phyloP scores from a whole-genome alignment of 2,888 invertebrate species.

The Sepiola atlantica region DNA sequence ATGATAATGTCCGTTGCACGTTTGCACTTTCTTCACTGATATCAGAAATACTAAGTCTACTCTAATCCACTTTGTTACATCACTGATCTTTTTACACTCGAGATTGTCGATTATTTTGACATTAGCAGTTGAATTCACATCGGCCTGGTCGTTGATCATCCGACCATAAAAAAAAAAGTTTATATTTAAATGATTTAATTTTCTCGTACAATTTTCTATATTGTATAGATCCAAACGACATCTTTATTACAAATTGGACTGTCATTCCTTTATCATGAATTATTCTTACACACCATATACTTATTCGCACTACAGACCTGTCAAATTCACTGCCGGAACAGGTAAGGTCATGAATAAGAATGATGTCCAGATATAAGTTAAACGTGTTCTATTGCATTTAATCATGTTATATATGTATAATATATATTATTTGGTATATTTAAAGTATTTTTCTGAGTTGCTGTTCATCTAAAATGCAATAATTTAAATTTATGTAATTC shows the following conservation, averaged over 20 bases:
- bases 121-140: neutral
- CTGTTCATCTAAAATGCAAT: no score
- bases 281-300: neutral
- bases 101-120: neutral
- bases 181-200: no score
- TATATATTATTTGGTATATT: neutral
- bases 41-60: neutral
- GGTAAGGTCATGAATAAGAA: neutral
- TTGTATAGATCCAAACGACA: no score
- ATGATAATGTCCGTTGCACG: neutral
- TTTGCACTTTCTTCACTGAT: neutral
- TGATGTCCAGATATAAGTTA: neutral
- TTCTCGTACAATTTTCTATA: no score
- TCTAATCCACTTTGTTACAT: neutral
- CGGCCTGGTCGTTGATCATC: neutral
- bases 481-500: no score
- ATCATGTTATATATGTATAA: no score
- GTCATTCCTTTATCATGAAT: neutral
- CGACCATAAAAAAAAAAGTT: neutral
- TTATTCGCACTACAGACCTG: neutral
- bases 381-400: no score
- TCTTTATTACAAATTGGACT: neutral
- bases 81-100: neutral
- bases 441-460: neutral
- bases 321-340: neutral